These are phyloP conservation scores for Macrophya annulata DNA, from an alignment of 2,888 invertebrate species.

Conservation along the genomic window DNA sequence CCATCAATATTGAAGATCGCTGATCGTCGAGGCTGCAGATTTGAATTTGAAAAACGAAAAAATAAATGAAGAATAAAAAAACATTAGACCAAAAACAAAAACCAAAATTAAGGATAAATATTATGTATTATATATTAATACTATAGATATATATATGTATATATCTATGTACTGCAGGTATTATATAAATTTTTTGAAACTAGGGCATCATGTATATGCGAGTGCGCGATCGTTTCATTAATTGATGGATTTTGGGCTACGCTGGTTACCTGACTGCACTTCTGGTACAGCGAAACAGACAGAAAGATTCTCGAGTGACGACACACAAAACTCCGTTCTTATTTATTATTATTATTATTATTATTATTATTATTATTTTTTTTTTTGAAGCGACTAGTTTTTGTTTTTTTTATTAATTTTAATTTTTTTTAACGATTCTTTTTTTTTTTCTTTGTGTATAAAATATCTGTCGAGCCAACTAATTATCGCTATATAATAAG, in stretches of 20 bases:
- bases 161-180: not conserved
- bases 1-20: conserved; percentile 53
- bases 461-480: conserved; percentile 8
- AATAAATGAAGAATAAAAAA: not conserved
- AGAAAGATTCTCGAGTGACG: conserved; percentile 74
- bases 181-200: not conserved
- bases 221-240: conserved; percentile 35
- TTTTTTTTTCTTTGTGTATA: conserved; percentile 17
- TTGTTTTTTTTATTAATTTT: not conserved
- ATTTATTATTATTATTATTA: not conserved
- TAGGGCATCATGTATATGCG: not conserved
- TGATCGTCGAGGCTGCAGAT: conserved; percentile 21
- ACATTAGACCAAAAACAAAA: not conserved
- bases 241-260: conserved; percentile 58
- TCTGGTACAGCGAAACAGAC: conserved; percentile 78
- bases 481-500: conserved; percentile 44
- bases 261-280: conserved; percentile 77
- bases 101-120: not conserved
- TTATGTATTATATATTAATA: not conserved
- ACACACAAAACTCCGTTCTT: conserved; percentile 65
- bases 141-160: too few species aligned
- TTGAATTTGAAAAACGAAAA: not conserved
- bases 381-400: not conserved
- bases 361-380: too few species aligned
- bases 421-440: not conserved